Evolutionary conservation across 2,888 invertebrate species (phyloP), one percentile per base, ranked within the genome.

Genomic region (Tineola bisselliella): DNA sequence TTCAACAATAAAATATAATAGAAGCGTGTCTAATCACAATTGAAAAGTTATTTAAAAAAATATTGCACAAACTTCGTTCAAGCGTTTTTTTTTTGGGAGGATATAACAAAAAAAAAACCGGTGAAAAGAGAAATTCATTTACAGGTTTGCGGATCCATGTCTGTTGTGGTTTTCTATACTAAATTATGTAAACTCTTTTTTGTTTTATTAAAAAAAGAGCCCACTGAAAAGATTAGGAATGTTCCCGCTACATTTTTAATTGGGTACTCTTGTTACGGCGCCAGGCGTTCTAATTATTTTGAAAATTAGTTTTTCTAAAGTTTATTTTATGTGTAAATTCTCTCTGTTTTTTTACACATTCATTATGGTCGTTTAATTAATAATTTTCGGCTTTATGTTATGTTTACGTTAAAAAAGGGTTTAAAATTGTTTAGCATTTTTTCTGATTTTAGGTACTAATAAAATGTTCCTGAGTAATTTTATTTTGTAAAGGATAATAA

Each of bases 231-330:
- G 25, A 54, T 25, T 19, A 54, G 54, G 54, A 25, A 54, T 54
- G 54, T 54, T 11, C 19, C 25, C 54, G 18, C 25, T 54, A 54
- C 54, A 54, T 54, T 54, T 54, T 54, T 54, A 54, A 54, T 54
- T 54, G 54, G 48, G n/a, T 54, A 18, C 54, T 54, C 25, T 54
- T 54, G 48, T 48, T 13, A 17, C 17, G n/a, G 48, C 13, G 48
- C n/a, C n/a, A 13, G 38, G 48, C 48, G 48, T n/a, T 10, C 48
- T 48, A 48, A 48, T 48, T 48, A 48, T 48, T 48, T 17, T 48
- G 13, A 48, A 17, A 48, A 48, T 48, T 48, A 17, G n/a, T 13
- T 48, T 48, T 48, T 17, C 1, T 48, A 48, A 48, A 13, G 8
- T n/a, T n/a, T n/a, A n/a, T 48, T 48, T 48, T 48, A 48, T 38